Conservation (phyloP, 2,888 invertebrate genomes). For the Dryobotodes eremita region DNA sequence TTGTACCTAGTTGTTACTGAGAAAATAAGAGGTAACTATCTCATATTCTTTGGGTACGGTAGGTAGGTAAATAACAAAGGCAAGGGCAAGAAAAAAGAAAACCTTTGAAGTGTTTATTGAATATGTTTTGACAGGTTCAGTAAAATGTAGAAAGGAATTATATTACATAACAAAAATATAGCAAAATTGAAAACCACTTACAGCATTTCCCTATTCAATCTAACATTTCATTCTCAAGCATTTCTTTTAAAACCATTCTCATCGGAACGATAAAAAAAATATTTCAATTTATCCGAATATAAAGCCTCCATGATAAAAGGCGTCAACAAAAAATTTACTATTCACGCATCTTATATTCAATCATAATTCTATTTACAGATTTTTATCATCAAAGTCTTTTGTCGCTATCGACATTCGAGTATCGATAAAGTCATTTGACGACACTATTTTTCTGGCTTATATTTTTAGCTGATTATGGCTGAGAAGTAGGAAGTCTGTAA, state of each 20-base stretch:
- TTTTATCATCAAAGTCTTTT: background rate
- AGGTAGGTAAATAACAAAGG: too few relatives aligned
- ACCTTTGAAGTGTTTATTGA: background rate
- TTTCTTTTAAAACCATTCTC: background rate
- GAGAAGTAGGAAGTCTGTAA: slow-evolving; percentile 49
- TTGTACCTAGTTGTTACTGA: background rate
- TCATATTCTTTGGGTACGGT: background rate
- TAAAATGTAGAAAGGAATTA: background rate
- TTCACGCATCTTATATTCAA: slow-evolving; percentile 2
- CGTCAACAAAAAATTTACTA: background rate
- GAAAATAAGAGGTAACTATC: background rate
- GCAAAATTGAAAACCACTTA: background rate
- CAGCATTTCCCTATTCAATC: background rate
- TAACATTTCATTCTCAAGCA: background rate
- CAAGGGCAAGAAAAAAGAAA: background rate
- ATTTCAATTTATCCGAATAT: background rate
- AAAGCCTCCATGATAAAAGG: background rate
- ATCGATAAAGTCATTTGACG: slow-evolving; percentile 11
- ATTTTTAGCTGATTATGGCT: slow-evolving; percentile 33
- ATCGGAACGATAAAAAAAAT: background rate
- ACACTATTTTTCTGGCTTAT: slow-evolving; percentile 25
- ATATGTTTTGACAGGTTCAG: background rate
- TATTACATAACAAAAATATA: background rate
- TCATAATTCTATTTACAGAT: slow-evolving; percentile 4
- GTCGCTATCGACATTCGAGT: background rate